Conservation (phyloP, 2,113 vertebrate genomes). For the Callipepla californica region DNA sequence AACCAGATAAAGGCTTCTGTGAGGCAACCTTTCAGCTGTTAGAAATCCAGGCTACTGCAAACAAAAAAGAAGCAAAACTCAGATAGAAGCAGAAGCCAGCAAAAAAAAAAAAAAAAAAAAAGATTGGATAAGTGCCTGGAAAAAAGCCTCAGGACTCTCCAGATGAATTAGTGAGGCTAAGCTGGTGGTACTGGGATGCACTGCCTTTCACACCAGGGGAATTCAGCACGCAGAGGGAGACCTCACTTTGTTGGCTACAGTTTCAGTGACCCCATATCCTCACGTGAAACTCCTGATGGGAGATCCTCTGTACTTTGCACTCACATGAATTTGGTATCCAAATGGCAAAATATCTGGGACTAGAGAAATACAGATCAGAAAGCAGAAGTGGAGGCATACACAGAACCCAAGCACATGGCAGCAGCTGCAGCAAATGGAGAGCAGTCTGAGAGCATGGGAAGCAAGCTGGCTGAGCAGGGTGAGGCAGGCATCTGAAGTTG, state of each 20-base stretch:
- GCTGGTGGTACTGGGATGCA: not conserved
- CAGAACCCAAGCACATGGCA: not conserved
- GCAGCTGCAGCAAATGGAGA: not conserved
- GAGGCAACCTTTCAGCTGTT: slow-evolving; percentile 1
- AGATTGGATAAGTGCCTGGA: slow-evolving; percentile 42
- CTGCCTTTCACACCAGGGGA: not conserved
- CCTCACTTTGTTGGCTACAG: fast-evolving
- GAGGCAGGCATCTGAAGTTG: not conserved
- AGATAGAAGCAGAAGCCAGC: not conserved
- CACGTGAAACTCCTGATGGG: not conserved
- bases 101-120: not conserved
- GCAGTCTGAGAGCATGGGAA: not conserved
- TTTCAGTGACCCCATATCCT: not conserved
- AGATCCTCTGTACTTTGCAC: not conserved
- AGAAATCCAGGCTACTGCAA: slow-evolving; percentile 48
- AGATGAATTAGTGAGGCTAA: slow-evolving; percentile 7
- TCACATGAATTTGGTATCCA: not conserved
- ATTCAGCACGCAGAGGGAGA: not conserved
- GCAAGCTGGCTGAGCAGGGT: not conserved
- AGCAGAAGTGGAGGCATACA: not conserved
- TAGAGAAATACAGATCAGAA: not conserved
- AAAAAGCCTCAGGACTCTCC: slow-evolving; percentile 41
- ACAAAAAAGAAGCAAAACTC: slow-evolving; percentile 54
- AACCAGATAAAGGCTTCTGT: slow-evolving; percentile 40
- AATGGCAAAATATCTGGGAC: not conserved